Evolutionary conservation across 2,113 vertebrate genomes (phyloP).

Genomic region (Brachionichthys hirsutus): DNA sequence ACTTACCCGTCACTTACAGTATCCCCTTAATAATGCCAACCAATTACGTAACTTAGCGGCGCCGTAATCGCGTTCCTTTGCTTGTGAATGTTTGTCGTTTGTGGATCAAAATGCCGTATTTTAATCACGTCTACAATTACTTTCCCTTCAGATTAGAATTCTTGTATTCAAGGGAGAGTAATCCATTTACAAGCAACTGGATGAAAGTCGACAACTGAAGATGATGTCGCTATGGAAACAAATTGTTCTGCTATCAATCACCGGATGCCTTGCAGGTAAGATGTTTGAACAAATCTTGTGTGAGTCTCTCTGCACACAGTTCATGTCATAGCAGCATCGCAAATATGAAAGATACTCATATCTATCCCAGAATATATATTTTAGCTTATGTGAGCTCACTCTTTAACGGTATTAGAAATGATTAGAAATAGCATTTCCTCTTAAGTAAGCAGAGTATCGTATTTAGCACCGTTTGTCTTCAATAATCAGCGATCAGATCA

Average conservation of each 20-base stretch:
- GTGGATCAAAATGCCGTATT: slow-evolving; percentile 72
- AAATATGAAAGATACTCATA: background rate
- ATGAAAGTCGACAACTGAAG: slow-evolving; percentile 81
- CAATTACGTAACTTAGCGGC: slow-evolving; percentile 42
- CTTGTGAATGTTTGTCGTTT: slow-evolving; percentile 59
- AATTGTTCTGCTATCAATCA: slow-evolving; percentile 86
- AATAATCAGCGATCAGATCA: slow-evolving; percentile 41
- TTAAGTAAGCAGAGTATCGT: too few species aligned
- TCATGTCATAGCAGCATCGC: slow-evolving; percentile 33
- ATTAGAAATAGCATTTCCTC: too few species aligned
- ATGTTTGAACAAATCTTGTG: slow-evolving; percentile 62
- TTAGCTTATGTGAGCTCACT: too few species aligned
- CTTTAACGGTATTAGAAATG: too few species aligned
- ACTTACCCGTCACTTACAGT: slow-evolving; percentile 28
- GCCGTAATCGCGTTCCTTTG: slow-evolving; percentile 51
- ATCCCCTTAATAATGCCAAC: slow-evolving; percentile 43
- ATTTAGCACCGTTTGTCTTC: too few species aligned
- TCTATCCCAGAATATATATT: slow-evolving; percentile 10
- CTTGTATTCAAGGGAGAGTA: slow-evolving; percentile 76
- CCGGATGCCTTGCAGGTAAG: slow-evolving; percentile 93
- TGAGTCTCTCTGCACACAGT: slow-evolving; percentile 44
- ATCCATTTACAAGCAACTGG: slow-evolving; percentile 77
- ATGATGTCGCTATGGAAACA: slow-evolving; percentile 95
- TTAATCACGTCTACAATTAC: slow-evolving; percentile 79
- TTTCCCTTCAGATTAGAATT: slow-evolving; percentile 84